Evolutionary conservation across 1,140 invertebrate species (phyloP).

Genomic region (Heliconius himera): DNA sequence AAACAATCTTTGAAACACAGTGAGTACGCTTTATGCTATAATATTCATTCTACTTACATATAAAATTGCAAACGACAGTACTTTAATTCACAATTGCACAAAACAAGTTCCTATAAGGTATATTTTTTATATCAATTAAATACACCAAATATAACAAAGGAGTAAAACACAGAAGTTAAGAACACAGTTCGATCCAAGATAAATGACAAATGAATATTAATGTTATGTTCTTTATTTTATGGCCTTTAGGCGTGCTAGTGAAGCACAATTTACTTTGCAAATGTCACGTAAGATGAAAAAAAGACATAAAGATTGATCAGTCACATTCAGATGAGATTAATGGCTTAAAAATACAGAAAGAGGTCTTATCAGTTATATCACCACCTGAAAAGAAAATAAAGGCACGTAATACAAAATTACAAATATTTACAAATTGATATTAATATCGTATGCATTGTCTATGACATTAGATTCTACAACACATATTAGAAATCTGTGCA

Average conservation of each 20-base stretch:
- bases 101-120: neutral
- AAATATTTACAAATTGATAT: too few relatives aligned
- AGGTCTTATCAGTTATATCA: too few relatives aligned
- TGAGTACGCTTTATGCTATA: neutral
- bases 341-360: too few relatives aligned
- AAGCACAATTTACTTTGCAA: too few relatives aligned
- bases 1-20: neutral
- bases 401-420: too few relatives aligned
- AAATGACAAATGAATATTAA: constrained; percentile 24
- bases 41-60: neutral
- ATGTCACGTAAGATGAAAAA: too few relatives aligned
- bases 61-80: neutral
- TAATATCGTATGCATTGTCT: too few relatives aligned
- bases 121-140: constrained; percentile 12
- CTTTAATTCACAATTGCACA: constrained; percentile 1
- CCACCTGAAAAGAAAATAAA: too few relatives aligned
- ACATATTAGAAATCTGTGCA: too few relatives aligned
- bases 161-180: constrained; percentile 1
- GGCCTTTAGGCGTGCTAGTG: neutral
- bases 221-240: neutral
- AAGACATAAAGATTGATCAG: too few relatives aligned
- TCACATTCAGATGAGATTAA: too few relatives aligned
- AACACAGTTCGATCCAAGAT: constrained; percentile 16
- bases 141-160: constrained; percentile 23
- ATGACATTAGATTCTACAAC: too few relatives aligned